A percentile compares a stretch with the other conserved stretches of the same genome.
Conservation (phyloP, 2,113 vertebrate species). For the Tursiops truncatus region DNA sequence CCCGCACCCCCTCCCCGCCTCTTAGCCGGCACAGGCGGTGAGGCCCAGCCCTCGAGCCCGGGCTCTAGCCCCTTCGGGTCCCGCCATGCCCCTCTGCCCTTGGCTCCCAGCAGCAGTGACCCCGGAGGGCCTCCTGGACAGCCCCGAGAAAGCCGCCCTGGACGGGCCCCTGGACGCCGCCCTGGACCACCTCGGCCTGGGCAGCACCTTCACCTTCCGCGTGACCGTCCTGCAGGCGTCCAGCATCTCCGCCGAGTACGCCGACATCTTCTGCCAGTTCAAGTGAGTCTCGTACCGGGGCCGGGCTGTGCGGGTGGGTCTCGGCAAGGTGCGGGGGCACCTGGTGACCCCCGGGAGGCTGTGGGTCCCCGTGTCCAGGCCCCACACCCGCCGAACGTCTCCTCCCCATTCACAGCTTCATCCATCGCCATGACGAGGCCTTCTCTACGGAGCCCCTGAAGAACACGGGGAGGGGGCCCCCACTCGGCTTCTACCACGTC, state of each 20-base stretch:
- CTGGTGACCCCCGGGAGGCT: neutral
- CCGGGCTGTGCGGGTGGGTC: neutral
- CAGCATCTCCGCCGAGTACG: conserved; percentile 97
- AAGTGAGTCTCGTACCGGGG: conserved; percentile 85
- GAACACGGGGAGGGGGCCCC: conserved; percentile 96
- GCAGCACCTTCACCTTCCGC: conserved; percentile 95
- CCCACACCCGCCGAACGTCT: fast-evolving
- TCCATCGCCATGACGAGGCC: conserved; percentile 97
- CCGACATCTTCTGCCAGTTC: conserved; percentile 99
- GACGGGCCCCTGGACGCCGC: conserved; percentile 84
- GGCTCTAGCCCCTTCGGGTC: neutral
- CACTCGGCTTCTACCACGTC: conserved; percentile 97
- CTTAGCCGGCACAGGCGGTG: fast-evolving
- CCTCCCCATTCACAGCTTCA: conserved; percentile 87
- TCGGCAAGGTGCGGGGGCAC: fast-evolving
- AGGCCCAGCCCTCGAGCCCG: neutral
- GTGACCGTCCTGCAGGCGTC: conserved; percentile 97
- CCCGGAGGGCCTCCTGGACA: conserved; percentile 87
- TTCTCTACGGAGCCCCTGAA: conserved; percentile 98
- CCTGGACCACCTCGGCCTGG: conserved; percentile 92
- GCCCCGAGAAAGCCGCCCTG: conserved; percentile 84
- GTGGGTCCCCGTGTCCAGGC: fast-evolving
- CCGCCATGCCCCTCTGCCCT: neutral
- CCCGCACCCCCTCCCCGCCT: too few species aligned
- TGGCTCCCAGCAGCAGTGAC: conserved; percentile 78